These are phyloP conservation scores for Myopa testacea DNA, from an alignment of 2,888 invertebrate genomes.

Conservation along the genomic window DNA sequence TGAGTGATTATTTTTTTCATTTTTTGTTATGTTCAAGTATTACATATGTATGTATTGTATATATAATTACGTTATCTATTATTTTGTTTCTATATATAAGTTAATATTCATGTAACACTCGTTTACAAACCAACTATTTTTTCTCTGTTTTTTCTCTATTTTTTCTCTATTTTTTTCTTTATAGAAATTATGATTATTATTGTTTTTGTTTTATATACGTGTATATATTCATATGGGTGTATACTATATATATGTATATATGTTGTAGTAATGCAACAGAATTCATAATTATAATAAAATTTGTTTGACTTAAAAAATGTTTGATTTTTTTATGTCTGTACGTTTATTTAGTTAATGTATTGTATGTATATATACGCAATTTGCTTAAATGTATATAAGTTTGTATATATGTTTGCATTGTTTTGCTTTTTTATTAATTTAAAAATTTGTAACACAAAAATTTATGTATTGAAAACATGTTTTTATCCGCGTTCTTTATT, in stretches of 20 bases:
- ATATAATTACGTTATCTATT: constrained; percentile 9
- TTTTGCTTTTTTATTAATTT: constrained; percentile 38
- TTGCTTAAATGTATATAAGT: constrained; percentile 42
- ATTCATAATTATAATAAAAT: neutral
- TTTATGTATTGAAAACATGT: constrained; percentile 12
- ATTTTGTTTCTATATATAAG: constrained; percentile 14
- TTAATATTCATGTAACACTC: constrained; percentile 23
- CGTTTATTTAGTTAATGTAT: constrained; percentile 31
- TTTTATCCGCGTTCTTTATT: too few species aligned
- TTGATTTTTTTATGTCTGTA: constrained; percentile 43
- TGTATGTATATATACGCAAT: constrained; percentile 36
- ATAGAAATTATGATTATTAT: constrained; percentile 16
- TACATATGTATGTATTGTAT: neutral
- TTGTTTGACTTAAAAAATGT: constrained; percentile 36
- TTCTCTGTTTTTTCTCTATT: neutral
- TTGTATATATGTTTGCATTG: constrained; percentile 44
- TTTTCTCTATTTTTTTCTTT: neutral
- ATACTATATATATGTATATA: neutral
- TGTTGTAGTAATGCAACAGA: neutral
- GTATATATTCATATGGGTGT: neutral
- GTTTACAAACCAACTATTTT: constrained; percentile 18
- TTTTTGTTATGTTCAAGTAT: constrained; percentile 17
- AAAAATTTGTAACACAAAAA: constrained; percentile 49
- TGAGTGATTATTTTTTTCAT: constrained; percentile 10
- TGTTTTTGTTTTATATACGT: constrained; percentile 5